phyloP scores from a whole-genome alignment of 2,888 invertebrate species.

The Nycteola revayana region DNA sequence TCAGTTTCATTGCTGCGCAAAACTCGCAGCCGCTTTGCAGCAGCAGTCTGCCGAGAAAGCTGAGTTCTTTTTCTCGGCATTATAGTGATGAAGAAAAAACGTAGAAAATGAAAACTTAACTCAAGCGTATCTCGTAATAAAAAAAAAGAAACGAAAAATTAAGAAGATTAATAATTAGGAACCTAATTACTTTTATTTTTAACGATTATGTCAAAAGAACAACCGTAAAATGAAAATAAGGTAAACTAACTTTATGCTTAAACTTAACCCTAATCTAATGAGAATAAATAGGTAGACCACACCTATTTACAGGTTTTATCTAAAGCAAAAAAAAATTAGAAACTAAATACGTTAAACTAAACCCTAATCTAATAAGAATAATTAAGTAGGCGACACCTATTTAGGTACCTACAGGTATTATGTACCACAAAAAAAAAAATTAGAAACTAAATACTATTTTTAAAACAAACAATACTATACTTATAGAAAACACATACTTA shows the following conservation, averaged over 20 bases:
- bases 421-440: slow-evolving; percentile 1
- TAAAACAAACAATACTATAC: not conserved
- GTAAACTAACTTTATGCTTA: slow-evolving; percentile 1
- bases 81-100: slow-evolving; percentile 6
- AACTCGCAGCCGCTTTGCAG: slow-evolving; percentile 18
- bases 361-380: too few relatives aligned
- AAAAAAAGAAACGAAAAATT: slow-evolving; percentile 3
- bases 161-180: slow-evolving; percentile 10
- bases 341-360: slow-evolving; percentile 4
- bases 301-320: not conserved
- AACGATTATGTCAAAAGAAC: slow-evolving; percentile 2
- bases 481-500: slow-evolving; percentile 2
- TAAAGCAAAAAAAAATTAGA: slow-evolving; percentile 3
- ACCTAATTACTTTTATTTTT: slow-evolving; percentile 5
- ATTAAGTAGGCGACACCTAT: too few relatives aligned
- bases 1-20: slow-evolving; percentile 19
- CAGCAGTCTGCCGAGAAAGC: slow-evolving; percentile 20
- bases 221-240: not conserved
- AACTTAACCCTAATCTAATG: slow-evolving; percentile 1
- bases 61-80: slow-evolving; percentile 23
- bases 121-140: slow-evolving; percentile 4
- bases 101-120: slow-evolving; percentile 2
- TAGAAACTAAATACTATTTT: too few relatives aligned
- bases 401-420: slow-evolving; percentile 4
- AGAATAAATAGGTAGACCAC: not conserved